phyloP scores from a whole-genome alignment of 2,797 vertebrate genomes.

The Halcyon badia region DNA sequence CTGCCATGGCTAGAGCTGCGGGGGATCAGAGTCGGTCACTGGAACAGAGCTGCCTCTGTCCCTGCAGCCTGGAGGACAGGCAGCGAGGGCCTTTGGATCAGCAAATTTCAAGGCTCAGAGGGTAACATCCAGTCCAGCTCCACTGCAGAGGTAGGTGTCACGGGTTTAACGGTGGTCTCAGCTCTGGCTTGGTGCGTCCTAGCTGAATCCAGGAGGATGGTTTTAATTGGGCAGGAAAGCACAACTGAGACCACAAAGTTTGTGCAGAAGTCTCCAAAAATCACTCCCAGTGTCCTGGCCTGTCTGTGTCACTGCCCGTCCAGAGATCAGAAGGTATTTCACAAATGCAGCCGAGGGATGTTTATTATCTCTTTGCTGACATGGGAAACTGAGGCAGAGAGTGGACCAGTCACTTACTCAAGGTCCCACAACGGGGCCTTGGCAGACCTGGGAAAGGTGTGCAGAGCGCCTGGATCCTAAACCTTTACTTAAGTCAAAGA shows the following conservation, averaged over 20 bases:
- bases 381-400: background rate
- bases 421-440: fast-evolving
- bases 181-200: background rate
- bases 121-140: background rate
- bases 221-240: background rate
- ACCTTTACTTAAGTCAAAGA: background rate
- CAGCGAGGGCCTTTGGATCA: background rate
- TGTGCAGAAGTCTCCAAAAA: background rate
- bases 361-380: background rate
- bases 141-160: fast-evolving
- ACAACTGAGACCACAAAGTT: background rate
- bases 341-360: background rate
- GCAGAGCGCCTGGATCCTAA: background rate
- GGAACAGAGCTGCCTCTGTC: background rate
- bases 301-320: background rate
- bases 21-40: fast-evolving
- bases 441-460: background rate
- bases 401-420: background rate
- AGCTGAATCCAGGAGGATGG: fast-evolving
- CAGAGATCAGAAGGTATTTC: background rate
- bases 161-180: background rate
- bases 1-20: background rate
- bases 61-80: background rate
- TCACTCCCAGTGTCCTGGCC: background rate
- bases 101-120: fast-evolving